phyloP scores from a whole-genome alignment of 37 sponge, comb jelly and placozoan species.

The Aplysina aerophoba region DNA sequence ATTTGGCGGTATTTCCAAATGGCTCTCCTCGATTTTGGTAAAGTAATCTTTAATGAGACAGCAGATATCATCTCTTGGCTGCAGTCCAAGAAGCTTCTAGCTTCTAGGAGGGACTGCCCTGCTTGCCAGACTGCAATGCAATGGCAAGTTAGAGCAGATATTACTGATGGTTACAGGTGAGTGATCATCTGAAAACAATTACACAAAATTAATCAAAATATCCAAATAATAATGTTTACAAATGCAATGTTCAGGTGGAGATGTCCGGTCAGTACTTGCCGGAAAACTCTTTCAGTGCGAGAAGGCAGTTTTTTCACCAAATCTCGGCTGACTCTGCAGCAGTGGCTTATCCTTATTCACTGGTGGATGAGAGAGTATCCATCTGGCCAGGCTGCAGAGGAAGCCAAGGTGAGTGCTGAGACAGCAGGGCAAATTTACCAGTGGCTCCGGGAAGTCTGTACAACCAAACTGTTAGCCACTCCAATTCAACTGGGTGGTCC shows the following conservation, averaged over 20 bases:
- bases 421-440: slow-evolving; percentile 54
- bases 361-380: slow-evolving; percentile 35
- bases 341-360: slow-evolving; percentile 44
- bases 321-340: slow-evolving; percentile 44
- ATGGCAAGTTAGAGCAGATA: no score
- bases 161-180: no score
- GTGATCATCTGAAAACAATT: background rate
- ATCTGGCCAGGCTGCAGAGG: slow-evolving; percentile 23
- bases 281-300: background rate
- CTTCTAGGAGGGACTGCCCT: no score
- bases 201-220: background rate
- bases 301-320: slow-evolving; percentile 55
- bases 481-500: slow-evolving; percentile 50
- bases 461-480: slow-evolving; percentile 31
- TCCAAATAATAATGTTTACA: background rate
- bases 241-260: no score
- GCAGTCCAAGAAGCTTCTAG: no score
- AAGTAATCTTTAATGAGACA: no score
- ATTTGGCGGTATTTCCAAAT: no score
- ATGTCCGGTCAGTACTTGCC: slow-evolving; percentile 4
- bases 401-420: slow-evolving; percentile 5
- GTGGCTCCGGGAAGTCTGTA: slow-evolving; percentile 57
- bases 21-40: no score
- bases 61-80: no score
- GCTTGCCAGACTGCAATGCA: no score